These are phyloP conservation scores for Chelon labrosus DNA, from an alignment of 2,797 vertebrate species.

Conservation along the genomic window DNA sequence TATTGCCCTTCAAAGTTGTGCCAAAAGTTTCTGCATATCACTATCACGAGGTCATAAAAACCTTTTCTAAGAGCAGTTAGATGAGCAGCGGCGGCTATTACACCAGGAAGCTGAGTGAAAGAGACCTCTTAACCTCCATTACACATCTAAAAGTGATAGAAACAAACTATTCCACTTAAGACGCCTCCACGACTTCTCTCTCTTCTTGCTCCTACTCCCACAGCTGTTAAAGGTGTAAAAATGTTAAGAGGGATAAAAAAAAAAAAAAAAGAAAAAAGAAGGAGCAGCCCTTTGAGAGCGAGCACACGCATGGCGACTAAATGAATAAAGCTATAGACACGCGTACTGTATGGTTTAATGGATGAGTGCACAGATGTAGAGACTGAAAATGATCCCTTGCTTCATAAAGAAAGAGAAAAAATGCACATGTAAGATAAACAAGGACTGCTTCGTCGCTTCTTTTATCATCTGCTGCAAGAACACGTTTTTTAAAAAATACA, in stretches of 20 bases:
- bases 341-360: background rate
- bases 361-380: background rate
- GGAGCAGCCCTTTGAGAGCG: constrained; percentile 13
- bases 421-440: too few species aligned
- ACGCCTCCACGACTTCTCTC: constrained; percentile 27
- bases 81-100: constrained; percentile 9
- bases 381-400: background rate
- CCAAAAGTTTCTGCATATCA: constrained; percentile 6
- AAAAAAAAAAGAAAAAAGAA: background rate
- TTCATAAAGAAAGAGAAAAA: background rate
- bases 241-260: constrained; percentile 38
- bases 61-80: constrained; percentile 8
- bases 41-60: constrained; percentile 27
- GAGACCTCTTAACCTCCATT: constrained; percentile 50
- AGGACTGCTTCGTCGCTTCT: too few species aligned
- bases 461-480: too few species aligned
- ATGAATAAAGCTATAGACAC: constrained; percentile 11
- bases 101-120: constrained; percentile 15
- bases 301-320: constrained; percentile 8
- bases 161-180: constrained; percentile 68
- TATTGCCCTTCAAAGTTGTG: constrained; percentile 26
- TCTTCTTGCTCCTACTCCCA: constrained; percentile 35
- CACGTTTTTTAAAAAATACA: background rate
- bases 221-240: constrained; percentile 59
- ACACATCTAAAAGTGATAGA: constrained; percentile 59